Conservation (phyloP, 1,140 invertebrate genomes). For the Saccostrea cuccullata region DNA sequence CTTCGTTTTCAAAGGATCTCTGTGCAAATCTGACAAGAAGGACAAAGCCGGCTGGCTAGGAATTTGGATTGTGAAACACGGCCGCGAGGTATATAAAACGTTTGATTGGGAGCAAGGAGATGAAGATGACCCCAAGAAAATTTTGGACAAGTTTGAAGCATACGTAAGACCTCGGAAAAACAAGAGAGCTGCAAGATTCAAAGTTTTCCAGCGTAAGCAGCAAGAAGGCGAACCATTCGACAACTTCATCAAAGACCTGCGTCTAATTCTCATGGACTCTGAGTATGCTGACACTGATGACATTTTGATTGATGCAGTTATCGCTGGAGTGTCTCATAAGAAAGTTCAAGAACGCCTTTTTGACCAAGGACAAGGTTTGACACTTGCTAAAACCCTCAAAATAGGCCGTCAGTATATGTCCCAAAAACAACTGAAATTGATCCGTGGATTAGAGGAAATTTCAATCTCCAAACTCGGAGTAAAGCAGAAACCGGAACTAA, state of each 20-base stretch:
- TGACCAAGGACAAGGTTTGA: conserved; percentile 37
- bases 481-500: background rate
- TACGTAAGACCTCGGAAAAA: no score
- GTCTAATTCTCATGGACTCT: conserved; percentile 42
- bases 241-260: conserved; percentile 49
- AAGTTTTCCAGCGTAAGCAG: conserved; percentile 38
- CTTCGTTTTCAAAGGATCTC: no score
- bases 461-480: background rate
- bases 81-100: no score
- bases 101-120: no score
- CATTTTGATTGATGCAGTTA: conserved; percentile 45
- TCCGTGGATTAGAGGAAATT: conserved; percentile 37
- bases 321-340: no score
- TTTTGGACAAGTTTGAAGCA: no score
- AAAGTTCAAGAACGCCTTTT: conserved; percentile 47
- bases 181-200: conserved; percentile 43
- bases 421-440: conserved; percentile 41
- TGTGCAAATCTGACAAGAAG: no score
- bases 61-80: no score
- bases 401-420: conserved; percentile 41
- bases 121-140: no score
- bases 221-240: conserved; percentile 39
- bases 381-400: conserved; percentile 42
- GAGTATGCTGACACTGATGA: conserved; percentile 47
- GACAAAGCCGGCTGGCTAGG: no score